A percentile compares a stretch with the other conserved stretches of the same genome.
Evolutionary conservation across 2,113 vertebrate genomes (phyloP).

Genomic region (Phoenicopterus ruber): DNA sequence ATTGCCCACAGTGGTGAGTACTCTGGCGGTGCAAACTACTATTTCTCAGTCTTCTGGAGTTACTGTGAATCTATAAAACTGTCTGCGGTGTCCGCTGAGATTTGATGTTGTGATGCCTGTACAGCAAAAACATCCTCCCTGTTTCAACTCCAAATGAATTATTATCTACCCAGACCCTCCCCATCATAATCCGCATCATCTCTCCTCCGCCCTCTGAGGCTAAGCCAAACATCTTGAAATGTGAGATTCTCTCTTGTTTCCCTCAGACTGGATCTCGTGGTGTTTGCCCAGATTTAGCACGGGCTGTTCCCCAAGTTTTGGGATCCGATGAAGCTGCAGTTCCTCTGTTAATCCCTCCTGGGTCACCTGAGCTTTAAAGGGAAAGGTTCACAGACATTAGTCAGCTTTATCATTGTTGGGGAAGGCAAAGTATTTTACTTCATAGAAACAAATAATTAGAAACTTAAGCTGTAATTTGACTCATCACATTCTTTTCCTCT

Average conservation of each 20-base stretch:
- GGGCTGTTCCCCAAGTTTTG: neutral
- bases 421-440: neutral
- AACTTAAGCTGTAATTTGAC: neutral
- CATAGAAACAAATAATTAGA: neutral
- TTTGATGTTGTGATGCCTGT: neutral
- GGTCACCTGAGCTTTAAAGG: neutral
- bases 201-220: neutral
- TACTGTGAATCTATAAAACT: neutral
- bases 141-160: neutral
- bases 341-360: neutral
- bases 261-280: neutral
- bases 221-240: neutral
- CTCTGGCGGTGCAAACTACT: neutral
- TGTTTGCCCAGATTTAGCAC: neutral
- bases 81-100: neutral
- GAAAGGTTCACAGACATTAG: neutral
- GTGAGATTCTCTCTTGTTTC: neutral
- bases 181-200: neutral
- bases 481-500: neutral
- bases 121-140: neutral
- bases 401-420: neutral
- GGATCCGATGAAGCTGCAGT: neutral
- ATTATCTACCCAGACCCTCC: neutral
- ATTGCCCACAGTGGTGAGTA: neutral
- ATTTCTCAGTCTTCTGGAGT: neutral